Base-by-base conservation (phyloP, 1,140 invertebrate genomes). In the Eueides isabella region DNA sequence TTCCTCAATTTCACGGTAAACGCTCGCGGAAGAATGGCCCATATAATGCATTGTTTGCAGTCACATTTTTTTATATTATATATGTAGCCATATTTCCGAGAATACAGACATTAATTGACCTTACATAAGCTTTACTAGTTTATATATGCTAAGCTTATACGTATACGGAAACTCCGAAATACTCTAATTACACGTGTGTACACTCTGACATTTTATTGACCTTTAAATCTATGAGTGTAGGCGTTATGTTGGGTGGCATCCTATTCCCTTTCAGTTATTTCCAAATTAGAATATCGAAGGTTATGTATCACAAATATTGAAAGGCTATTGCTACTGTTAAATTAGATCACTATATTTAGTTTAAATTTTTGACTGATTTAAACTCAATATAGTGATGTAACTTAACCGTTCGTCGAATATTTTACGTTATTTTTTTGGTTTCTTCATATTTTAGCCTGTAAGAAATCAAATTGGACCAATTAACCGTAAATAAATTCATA, bases 381-480 rank as follows among this genome's bases (percentile, higher is more conserved):
- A n/a, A n/a, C n/a, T n/a, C n/a, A n/a, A n/a, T n/a, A n/a, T n/a
- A n/a, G n/a, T n/a, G n/a, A n/a, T n/a, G n/a, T n/a, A n/a, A n/a
- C n/a, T n/a, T n/a, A n/a, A n/a, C n/a, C n/a, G n/a, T n/a, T n/a
- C n/a, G n/a, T n/a, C n/a, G n/a, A n/a, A n/a, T n/a, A n/a, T n/a
- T n/a, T n/a, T n/a, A n/a, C 31, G 31, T 19, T 6, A 7, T n/a
- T 19, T 44, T 19, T 5, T 44, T 44, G 0, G 7, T 44, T 44
- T 44, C n/a, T 44, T n/a, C 16, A 44, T 19, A 44, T 19, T 44
- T 44, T 19, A 9, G 16, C 16, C 16, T 7, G 41, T 19, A 44
- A 44, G n/a, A 44, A 6, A 31, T 31, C 5, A 85, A 83, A 85
- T 84, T 85, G 80, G 77, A 88, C 85, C 86, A 88, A 89, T 88